Evolutionary conservation across 2,888 invertebrate genomes (phyloP), one percentile per base, ranked within the genome.

Genomic region (Macaria liturata): DNA sequence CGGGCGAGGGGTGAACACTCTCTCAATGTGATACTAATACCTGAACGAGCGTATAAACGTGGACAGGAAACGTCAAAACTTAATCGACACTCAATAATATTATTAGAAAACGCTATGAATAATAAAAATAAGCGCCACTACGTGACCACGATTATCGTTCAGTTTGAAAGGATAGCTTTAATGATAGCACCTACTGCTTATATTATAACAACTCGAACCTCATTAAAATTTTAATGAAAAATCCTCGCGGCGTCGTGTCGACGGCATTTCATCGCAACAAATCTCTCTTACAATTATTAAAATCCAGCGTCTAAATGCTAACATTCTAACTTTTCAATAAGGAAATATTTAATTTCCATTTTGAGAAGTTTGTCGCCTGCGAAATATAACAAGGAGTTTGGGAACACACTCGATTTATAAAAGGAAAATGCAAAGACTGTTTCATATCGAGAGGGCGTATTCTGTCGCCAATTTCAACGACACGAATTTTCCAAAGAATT

Each of bases 401-500:
- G 71, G 76, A 81, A 84, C 81, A 81, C 72, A 82, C 76, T 80
- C 76, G 70, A 74, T 80, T 80, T 80, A 79, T 80, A 78, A 81
- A 83, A 82, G 73, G 74, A 77, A 83, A 86, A 84, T 72, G 78
- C 78, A 78, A 76, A 72, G 71, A 70, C 69, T 75, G 69, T 68
- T 81, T 82, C 78, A 82, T 83, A 84, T 81, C 71, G 58, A 57
- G 64, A 64, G 71, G 71, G 72, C 68, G 34, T 51, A 42, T 49
- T 60, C 55, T 32, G 68, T 72, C 71, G 70, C 72, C 71, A 74
- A 81, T 78, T 75, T 75, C 72, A 67, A 72, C 71, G 76, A 81
- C 82, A 78, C 75, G 69, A 85, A 86, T 85, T 86, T 86, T 88
- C 83, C 83, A 80, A 83, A 75, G 72, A 83, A 88, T 90, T 89